These are phyloP conservation scores for Rhimphoctona megacephalus DNA, from an alignment of 2,888 invertebrate genomes.

Conservation along the genomic window DNA sequence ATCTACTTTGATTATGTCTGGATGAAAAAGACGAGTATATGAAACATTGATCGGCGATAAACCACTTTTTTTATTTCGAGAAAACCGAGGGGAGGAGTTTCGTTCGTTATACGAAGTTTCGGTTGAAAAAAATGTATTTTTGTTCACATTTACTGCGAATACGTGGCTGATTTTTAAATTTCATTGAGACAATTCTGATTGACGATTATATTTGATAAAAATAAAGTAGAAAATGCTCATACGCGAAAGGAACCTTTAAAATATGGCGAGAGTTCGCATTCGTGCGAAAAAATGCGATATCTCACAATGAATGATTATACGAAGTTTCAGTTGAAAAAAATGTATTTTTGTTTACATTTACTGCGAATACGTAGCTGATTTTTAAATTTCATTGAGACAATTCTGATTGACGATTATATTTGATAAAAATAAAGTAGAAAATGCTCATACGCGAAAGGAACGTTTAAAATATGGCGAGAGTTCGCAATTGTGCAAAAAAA, in stretches of 20 bases:
- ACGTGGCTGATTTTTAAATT: background rate
- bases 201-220: background rate
- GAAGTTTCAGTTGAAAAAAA: background rate
- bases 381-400: background rate
- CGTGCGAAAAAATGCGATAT: conserved; percentile 19
- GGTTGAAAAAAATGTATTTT: background rate
- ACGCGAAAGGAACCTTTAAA: background rate
- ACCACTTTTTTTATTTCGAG: conserved; percentile 5
- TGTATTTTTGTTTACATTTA: background rate
- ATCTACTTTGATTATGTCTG: conserved; percentile 13
- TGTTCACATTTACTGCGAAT: background rate
- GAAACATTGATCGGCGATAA: conserved; percentile 18
- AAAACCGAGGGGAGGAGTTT: background rate
- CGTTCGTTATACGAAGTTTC: background rate
- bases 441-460: background rate
- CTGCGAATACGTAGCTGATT: background rate
- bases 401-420: background rate
- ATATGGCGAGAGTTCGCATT: conserved; percentile 34
- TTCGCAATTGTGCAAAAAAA: conserved; percentile 40
- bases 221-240: background rate
- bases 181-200: background rate
- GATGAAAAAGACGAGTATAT: background rate
- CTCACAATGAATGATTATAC: too few relatives aligned
- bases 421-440: background rate
- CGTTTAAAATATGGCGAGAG: background rate